Conservation (phyloP, 2,888 invertebrate species). For the Syrphus vitripennis region DNA sequence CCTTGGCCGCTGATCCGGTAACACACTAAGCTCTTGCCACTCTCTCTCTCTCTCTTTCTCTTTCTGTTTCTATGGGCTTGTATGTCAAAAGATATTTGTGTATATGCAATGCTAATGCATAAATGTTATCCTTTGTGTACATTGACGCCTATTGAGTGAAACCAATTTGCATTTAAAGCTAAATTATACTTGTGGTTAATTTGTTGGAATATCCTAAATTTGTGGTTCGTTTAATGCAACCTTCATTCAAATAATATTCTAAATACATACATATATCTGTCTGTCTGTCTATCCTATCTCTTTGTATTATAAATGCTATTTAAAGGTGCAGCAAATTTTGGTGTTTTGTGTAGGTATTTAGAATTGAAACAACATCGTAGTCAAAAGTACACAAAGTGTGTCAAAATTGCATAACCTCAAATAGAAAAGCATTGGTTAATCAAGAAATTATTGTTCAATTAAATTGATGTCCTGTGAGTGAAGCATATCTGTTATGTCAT, state of each 20-base stretch:
- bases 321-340: not conserved
- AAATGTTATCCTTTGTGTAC: conserved; percentile 54
- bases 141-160: conserved; percentile 34
- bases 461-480: not conserved
- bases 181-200: conserved; percentile 75
- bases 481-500: no score
- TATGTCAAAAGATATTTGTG: conserved; percentile 2
- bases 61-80: not conserved
- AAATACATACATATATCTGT: not conserved
- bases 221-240: conserved; percentile 64
- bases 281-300: not conserved
- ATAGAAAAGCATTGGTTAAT: not conserved
- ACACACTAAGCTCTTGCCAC: conserved; percentile 28
- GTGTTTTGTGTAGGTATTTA: not conserved
- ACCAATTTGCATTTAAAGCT: conserved; percentile 72
- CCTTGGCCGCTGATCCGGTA: conserved; percentile 59
- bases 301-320: not conserved
- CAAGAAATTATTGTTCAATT: not conserved
- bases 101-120: conserved; percentile 34
- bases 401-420: not conserved
- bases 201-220: conserved; percentile 72
- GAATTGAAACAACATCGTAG: not conserved
- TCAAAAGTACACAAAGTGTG: not conserved
- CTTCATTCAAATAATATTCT: not conserved
- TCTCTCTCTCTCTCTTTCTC: not conserved